Evolutionary conservation across 2,888 invertebrate species (phyloP).

Genomic region (Caenorhabditis sulstoni): DNA sequence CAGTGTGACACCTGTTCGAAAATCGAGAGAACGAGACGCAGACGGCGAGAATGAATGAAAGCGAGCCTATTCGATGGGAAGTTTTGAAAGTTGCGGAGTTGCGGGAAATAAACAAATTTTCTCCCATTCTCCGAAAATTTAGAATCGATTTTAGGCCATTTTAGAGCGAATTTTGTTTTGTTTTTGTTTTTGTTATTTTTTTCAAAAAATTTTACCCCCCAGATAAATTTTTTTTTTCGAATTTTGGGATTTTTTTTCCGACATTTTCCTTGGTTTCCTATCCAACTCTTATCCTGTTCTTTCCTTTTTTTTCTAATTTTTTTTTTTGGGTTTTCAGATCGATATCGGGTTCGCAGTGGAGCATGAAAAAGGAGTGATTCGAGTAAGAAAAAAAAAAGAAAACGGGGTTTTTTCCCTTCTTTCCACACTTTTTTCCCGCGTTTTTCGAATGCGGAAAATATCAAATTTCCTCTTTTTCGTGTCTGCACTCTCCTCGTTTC

Average conservation of each 20-base stretch:
- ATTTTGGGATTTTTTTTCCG: neutral
- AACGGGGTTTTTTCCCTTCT: too few species aligned
- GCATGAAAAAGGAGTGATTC: neutral
- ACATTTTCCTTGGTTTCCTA: conserved; percentile 2
- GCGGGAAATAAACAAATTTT: neutral
- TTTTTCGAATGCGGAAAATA: conserved; percentile 17
- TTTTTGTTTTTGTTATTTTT: conserved; percentile 3
- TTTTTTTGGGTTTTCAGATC: conserved; percentile 6
- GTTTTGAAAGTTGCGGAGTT: conserved; percentile 10
- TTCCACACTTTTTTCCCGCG: too few species aligned
- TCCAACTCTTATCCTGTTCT: conserved; percentile 3
- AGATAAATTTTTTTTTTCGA: conserved; percentile 1
- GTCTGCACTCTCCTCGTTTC: neutral
- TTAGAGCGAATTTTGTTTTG: neutral
- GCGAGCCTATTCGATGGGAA: neutral
- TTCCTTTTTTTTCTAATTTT: neutral
- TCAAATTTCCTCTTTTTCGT: conserved; percentile 31
- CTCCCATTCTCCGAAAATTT: neutral
- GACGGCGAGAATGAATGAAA: neutral
- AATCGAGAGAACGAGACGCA: conserved; percentile 20
- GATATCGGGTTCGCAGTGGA: too few species aligned
- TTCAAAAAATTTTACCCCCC: too few species aligned
- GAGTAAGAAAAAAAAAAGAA: conserved; percentile 3
- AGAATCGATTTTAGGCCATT: neutral
- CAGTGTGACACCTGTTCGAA: neutral